Evolutionary conservation across 2,797 vertebrate genomes (phyloP).

Genomic region (Crypturellus tataupa): DNA sequence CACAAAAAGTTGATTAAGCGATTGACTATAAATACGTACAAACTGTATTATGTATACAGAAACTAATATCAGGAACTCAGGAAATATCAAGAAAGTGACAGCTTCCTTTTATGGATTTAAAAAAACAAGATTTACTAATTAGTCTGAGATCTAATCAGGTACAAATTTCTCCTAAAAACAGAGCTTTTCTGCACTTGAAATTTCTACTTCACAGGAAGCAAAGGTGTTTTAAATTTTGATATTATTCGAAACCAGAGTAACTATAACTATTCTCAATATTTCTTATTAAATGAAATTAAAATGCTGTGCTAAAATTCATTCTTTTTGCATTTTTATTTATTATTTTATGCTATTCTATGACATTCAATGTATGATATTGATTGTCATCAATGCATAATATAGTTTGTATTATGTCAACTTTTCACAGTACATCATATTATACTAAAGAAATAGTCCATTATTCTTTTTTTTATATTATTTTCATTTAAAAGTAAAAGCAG

Average conservation of each 20-base stretch:
- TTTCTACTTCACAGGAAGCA: not conserved
- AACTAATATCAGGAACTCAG: not conserved
- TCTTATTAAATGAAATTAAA: not conserved
- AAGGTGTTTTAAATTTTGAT: not conserved
- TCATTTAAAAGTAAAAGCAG: not conserved
- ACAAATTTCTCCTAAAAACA: not conserved
- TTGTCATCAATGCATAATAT: not conserved
- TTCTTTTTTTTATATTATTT: not conserved
- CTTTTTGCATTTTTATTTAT: not conserved
- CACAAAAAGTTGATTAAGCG: not conserved
- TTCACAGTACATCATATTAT: not conserved
- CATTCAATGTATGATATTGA: not conserved
- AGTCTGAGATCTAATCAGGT: not conserved
- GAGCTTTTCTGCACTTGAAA: not conserved
- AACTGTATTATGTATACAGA: not conserved
- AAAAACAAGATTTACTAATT: not conserved
- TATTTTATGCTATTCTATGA: not conserved
- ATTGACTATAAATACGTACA: not conserved
- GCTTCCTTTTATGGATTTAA: not conserved
- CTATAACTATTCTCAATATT: not conserved
- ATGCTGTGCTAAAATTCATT: not conserved
- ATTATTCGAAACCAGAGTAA: not conserved
- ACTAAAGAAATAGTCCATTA: not conserved
- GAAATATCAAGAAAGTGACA: not conserved
- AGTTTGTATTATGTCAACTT: not conserved